phyloP scores from a whole-genome alignment of 2,797 vertebrate genomes.

The Diplodus sargus region DNA sequence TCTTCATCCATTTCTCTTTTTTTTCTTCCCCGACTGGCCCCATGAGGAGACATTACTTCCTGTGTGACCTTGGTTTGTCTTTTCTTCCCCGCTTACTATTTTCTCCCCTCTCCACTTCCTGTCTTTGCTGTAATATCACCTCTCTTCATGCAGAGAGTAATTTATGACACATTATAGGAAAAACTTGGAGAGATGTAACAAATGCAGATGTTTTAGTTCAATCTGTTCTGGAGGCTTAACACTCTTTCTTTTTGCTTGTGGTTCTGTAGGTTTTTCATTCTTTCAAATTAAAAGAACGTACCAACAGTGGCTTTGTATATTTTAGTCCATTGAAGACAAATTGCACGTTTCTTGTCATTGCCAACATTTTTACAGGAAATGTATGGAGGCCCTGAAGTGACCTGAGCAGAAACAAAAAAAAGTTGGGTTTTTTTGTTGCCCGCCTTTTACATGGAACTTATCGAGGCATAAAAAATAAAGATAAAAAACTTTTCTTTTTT shows the following conservation, averaged over 20 bases:
- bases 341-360: background rate
- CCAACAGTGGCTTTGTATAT: background rate
- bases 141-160: background rate
- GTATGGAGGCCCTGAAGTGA: background rate
- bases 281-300: conserved; percentile 3
- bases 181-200: background rate
- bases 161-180: background rate
- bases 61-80: conserved; percentile 27
- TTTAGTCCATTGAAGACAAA: background rate
- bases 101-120: background rate
- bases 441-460: too few relatives aligned
- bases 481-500: too few relatives aligned
- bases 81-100: background rate
- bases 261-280: background rate
- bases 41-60: conserved; percentile 43
- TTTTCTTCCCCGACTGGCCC: conserved; percentile 12
- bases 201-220: background rate
- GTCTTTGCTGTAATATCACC: background rate
- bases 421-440: too few relatives aligned
- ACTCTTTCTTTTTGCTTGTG: background rate
- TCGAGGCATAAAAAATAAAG: too few relatives aligned
- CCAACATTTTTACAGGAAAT: background rate
- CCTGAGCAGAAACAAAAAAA: background rate
- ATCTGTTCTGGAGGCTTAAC: background rate
- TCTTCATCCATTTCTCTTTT: conserved; percentile 2